phyloP scores from a whole-genome alignment of 2,797 vertebrate genomes.

The Megalops cyprinoides region DNA sequence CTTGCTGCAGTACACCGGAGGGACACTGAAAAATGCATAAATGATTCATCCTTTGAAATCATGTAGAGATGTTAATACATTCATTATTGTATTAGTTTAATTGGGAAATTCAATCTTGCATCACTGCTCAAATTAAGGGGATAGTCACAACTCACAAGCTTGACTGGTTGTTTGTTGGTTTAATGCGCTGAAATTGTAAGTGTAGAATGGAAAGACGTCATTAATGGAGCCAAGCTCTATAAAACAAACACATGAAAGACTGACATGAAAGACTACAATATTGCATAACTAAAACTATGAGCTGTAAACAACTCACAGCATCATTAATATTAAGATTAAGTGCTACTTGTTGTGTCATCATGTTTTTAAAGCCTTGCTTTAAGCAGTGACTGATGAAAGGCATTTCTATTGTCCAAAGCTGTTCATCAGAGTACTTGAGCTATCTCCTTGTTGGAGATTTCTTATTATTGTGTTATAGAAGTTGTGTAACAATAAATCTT shows the following conservation, averaged over 20 bases:
- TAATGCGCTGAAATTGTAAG: constrained; percentile 63
- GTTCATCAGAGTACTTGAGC: constrained; percentile 30
- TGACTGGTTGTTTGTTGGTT: constrained; percentile 70
- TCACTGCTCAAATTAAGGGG: not conserved
- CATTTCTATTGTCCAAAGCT: constrained; percentile 33
- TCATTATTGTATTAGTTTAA: not conserved
- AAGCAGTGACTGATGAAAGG: constrained; percentile 45
- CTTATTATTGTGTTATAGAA: no score
- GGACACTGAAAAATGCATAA: not conserved
- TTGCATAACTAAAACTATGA: constrained; percentile 72
- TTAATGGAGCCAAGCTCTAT: constrained; percentile 71
- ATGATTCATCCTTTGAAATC: not conserved
- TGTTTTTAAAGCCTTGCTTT: constrained; percentile 56
- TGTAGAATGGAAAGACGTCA: constrained; percentile 55
- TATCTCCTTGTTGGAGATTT: not conserved
- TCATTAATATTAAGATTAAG: constrained; percentile 65
- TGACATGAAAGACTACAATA: constrained; percentile 60
- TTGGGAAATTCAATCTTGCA: not conserved
- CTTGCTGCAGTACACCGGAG: not conserved
- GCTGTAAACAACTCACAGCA: constrained; percentile 49
- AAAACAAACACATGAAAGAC: constrained; percentile 73
- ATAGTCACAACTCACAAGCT: constrained; percentile 46
- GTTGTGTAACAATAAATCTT: no score
- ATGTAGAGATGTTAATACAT: not conserved
- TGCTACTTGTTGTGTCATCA: constrained; percentile 61